phyloP scores from a whole-genome alignment of 2,888 invertebrate genomes.

The Notodonta dromedarius region DNA sequence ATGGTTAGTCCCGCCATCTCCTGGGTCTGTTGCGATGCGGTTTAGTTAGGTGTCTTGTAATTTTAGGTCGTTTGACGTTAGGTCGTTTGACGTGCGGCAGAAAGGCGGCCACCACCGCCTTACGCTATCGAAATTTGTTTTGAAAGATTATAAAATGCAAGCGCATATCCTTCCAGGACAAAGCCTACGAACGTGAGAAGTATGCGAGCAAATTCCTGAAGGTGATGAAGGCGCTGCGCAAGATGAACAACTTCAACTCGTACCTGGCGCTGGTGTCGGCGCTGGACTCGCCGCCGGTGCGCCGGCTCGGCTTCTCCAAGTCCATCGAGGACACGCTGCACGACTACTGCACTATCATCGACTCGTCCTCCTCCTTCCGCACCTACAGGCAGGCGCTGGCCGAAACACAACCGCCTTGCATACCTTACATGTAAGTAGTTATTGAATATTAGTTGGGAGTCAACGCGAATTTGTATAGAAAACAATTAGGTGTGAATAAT shows the following conservation, averaged over 20 bases:
- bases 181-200: constrained; percentile 97
- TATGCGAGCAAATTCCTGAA: constrained; percentile 98
- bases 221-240: constrained; percentile 98
- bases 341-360: constrained; percentile 98
- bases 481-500: no score
- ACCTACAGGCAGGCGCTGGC: constrained; percentile 97
- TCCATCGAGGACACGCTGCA: constrained; percentile 95
- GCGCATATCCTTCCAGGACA: constrained; percentile 73
- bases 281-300: constrained; percentile 97
- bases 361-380: constrained; percentile 98
- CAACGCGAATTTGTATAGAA: no score
- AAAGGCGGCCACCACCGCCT: no score
- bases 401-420: constrained; percentile 98
- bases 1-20: no score
- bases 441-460: no score
- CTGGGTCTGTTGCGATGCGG: no score
- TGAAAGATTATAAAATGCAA: no score
- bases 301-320: constrained; percentile 96
- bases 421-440: constrained; percentile 95
- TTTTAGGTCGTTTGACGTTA: no score
- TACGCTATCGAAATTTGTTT: no score
- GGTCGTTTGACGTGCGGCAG: no score
- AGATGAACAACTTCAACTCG: constrained; percentile 99
- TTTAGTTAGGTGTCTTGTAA: no score
- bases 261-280: constrained; percentile 98